These are phyloP conservation scores for Plecotus auritus DNA, from an alignment of 2,113 vertebrate genomes.

Conservation along the genomic window DNA sequence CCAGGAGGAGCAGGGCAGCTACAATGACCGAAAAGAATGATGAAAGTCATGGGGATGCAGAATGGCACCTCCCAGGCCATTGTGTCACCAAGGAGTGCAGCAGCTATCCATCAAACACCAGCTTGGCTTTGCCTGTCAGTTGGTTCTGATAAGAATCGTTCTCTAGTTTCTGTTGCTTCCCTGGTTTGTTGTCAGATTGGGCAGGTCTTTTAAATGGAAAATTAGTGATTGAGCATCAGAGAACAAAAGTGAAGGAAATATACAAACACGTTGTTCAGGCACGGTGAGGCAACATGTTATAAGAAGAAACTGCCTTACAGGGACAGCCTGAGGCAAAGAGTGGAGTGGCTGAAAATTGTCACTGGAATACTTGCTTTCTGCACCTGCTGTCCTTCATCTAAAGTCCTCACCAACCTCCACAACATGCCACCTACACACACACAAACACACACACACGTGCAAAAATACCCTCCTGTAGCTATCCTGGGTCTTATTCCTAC, in stretches of 20 bases:
- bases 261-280: background rate
- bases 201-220: background rate
- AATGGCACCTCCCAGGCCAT: background rate
- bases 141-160: background rate
- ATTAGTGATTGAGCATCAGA: background rate
- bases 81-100: background rate
- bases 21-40: background rate
- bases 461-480: background rate
- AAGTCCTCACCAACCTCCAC: background rate
- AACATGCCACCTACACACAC: background rate
- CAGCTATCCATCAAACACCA: background rate
- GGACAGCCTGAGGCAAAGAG: background rate
- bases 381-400: background rate
- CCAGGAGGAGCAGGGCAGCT: background rate
- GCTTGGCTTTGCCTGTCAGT: background rate
- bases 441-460: background rate
- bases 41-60: background rate
- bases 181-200: background rate
- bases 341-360: background rate
- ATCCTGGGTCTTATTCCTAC: background rate
- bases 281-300: background rate
- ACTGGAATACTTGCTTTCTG: background rate
- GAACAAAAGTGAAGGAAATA: background rate
- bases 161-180: background rate
- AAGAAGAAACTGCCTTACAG: background rate